phyloP scores from a whole-genome alignment of 1,140 invertebrate genomes.

The Lerema accius region DNA sequence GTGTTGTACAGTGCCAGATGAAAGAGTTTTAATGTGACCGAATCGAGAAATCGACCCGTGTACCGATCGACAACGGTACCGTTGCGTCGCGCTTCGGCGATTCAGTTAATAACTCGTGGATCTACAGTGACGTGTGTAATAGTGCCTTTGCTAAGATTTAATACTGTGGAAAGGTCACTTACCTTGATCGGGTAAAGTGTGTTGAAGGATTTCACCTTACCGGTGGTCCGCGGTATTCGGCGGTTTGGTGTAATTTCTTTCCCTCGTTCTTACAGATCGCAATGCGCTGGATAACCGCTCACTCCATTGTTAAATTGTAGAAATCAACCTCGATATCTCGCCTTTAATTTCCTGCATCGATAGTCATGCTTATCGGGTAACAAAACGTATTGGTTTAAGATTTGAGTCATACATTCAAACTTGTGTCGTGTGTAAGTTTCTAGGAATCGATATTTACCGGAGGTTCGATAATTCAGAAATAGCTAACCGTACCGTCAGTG shows the following conservation, averaged over 20 bases:
- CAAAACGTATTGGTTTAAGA: constrained; percentile 8
- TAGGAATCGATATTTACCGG: constrained; percentile 36
- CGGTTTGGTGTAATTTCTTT: constrained; percentile 1
- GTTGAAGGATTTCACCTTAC: constrained; percentile 30
- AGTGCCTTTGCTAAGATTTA: constrained; percentile 74
- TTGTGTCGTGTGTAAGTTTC: constrained; percentile 36
- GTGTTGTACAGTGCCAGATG: constrained; percentile 35
- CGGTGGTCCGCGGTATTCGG: constrained; percentile 5
- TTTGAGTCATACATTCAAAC: constrained; percentile 37
- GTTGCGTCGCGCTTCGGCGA: constrained; percentile 68
- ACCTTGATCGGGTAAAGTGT: constrained; percentile 63
- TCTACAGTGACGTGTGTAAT: constrained; percentile 69
- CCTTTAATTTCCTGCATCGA: constrained; percentile 11
- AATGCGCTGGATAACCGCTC: constrained; percentile 1
- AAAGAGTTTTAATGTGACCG: constrained; percentile 31
- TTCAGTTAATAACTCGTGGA: constrained; percentile 74
- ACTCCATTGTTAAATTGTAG: constrained; percentile 9
- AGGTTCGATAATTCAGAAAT: constrained; percentile 36
- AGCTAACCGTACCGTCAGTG: constrained; percentile 9
- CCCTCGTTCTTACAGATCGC: not conserved
- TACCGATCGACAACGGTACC: constrained; percentile 44
- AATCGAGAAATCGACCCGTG: not conserved
- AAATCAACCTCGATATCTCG: not conserved
- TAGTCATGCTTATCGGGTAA: constrained; percentile 23
- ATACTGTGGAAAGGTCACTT: constrained; percentile 73